Conservation (phyloP, 2,113 vertebrate species). For the Urocolius indicus region DNA sequence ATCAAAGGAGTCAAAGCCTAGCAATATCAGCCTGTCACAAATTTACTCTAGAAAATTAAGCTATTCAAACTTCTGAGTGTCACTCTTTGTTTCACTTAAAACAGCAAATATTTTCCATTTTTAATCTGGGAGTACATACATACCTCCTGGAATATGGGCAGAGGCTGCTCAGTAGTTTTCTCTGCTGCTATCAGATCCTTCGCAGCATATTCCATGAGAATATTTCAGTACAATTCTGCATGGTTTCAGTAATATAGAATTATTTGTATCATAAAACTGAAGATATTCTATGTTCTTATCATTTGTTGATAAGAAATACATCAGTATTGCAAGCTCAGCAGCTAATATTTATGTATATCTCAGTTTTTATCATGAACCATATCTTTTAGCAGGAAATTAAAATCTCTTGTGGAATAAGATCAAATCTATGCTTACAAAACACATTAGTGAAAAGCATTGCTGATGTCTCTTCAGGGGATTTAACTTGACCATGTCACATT, state of each 20-base stretch:
- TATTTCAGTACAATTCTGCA: background rate
- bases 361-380: slow-evolving; percentile 14
- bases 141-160: background rate
- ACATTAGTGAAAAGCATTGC: slow-evolving; percentile 11
- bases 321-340: background rate
- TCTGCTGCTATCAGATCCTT: background rate
- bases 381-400: slow-evolving; percentile 71
- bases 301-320: slow-evolving; percentile 38
- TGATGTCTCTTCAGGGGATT: slow-evolving; percentile 13
- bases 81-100: background rate
- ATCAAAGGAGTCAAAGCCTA: background rate
- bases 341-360: slow-evolving; percentile 2
- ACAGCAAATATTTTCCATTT: background rate
- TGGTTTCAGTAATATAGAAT: background rate
- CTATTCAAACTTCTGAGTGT: background rate
- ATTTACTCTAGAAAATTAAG: background rate
- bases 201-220: background rate
- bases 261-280: background rate
- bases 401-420: slow-evolving; percentile 52
- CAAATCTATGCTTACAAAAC: slow-evolving; percentile 36
- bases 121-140: background rate
- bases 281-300: slow-evolving; percentile 20
- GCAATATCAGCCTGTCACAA: background rate
- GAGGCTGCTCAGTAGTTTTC: background rate
- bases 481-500: slow-evolving; percentile 18